Evolutionary conservation across 1,140 invertebrate species (phyloP).

Genomic region (Potamilus streckersoni): DNA sequence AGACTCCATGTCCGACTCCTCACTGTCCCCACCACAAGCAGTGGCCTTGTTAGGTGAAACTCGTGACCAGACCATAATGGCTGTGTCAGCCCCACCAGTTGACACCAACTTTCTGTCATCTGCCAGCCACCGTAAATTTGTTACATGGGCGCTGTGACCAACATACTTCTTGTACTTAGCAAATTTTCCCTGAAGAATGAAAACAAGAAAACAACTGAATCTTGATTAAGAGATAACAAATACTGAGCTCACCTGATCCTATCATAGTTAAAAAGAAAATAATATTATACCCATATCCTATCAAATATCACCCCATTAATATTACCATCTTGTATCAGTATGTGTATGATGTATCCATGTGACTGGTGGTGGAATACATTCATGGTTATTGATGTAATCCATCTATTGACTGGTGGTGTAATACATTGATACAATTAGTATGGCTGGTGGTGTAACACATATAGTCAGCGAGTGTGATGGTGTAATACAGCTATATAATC

Average conservation of each 20-base stretch:
- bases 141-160: constrained; percentile 69
- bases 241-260: background rate
- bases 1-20: constrained; percentile 67
- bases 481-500: too few species aligned
- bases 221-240: background rate
- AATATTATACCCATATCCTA: too few species aligned
- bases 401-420: too few species aligned
- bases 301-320: too few species aligned
- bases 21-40: constrained; percentile 59
- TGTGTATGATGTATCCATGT: too few species aligned
- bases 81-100: constrained; percentile 66
- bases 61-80: constrained; percentile 66
- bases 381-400: too few species aligned
- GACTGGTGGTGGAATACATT: too few species aligned
- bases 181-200: constrained; percentile 64
- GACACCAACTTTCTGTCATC: constrained; percentile 62
- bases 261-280: too few species aligned
- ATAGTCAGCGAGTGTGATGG: too few species aligned
- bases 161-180: constrained; percentile 69
- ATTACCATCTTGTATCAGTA: too few species aligned
- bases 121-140: constrained; percentile 64
- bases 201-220: background rate
- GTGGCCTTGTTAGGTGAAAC: constrained; percentile 32
- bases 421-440: too few species aligned
- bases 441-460: too few species aligned